A percentile compares a stretch with the other conserved stretches of the same genome.
Conservation (phyloP, 2,113 vertebrate genomes). For the Illadopsis cleaveri region DNA sequence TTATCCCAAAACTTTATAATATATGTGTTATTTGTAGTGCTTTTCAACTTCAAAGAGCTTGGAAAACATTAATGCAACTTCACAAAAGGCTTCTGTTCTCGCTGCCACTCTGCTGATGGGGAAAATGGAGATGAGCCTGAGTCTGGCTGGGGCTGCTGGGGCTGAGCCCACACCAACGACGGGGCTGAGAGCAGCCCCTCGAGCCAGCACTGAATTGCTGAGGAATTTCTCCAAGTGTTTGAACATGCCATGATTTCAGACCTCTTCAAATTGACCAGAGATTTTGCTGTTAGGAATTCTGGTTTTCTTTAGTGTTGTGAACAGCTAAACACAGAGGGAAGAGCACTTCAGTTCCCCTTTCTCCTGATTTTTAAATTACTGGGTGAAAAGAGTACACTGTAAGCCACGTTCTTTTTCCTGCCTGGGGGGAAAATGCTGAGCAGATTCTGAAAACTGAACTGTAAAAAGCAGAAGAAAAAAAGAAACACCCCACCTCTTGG, state of each 20-base stretch:
- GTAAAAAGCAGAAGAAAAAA: too few species aligned
- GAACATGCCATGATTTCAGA: background rate
- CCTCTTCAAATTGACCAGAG: background rate
- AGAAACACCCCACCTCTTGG: background rate
- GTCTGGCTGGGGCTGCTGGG: background rate
- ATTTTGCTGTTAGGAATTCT: background rate
- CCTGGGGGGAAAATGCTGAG: background rate
- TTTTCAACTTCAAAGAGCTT: conserved; percentile 42
- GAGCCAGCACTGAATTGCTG: background rate
- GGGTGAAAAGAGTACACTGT: accelerated
- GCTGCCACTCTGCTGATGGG: background rate
- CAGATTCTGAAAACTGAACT: background rate
- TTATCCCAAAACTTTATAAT: background rate
- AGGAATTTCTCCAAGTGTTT: background rate
- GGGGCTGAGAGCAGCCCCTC: background rate
- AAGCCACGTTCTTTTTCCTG: accelerated
- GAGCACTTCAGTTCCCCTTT: background rate
- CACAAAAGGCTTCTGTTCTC: conserved; percentile 15
- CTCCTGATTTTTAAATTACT: background rate
- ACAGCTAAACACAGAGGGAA: background rate
- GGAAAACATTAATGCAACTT: background rate
- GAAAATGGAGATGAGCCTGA: background rate
- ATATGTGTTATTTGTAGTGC: conserved; percentile 17
- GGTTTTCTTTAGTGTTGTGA: background rate
- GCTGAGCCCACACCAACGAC: accelerated